A percentile compares a stretch with the other conserved stretches of the same genome.
Conservation (phyloP, 2,113 vertebrate species). For the Brienomyrus brachyistius region DNA sequence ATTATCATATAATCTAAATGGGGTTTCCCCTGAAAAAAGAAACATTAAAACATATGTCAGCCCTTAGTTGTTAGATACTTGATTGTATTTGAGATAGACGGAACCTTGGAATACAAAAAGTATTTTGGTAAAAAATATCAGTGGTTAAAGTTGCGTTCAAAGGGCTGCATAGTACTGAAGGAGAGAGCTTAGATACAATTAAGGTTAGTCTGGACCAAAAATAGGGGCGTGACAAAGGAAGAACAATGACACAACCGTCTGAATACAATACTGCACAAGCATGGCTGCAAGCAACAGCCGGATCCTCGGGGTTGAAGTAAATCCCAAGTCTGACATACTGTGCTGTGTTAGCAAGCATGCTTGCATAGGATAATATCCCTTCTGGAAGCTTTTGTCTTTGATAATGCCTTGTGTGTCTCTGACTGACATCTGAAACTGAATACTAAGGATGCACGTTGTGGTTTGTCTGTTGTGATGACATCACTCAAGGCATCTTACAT, state of each 20-base stretch:
- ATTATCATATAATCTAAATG: neutral
- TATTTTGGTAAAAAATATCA: neutral
- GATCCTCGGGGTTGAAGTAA: neutral
- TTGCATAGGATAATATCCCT: neutral
- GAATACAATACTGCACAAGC: neutral
- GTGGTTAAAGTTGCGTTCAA: neutral
- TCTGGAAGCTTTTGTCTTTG: neutral
- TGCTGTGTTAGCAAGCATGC: neutral
- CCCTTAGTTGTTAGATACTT: neutral
- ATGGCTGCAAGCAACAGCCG: neutral
- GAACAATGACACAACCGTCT: neutral
- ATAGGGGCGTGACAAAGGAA: neutral
- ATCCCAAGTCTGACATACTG: neutral
- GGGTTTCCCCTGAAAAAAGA: neutral
- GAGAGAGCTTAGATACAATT: neutral
- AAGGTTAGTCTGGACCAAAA: neutral
- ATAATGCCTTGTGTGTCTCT: neutral
- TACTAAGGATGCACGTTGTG: neutral
- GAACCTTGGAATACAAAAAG: no score
- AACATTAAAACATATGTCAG: neutral
- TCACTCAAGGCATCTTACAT: neutral
- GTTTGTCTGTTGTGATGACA: neutral
- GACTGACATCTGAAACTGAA: neutral
- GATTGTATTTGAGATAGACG: neutral
- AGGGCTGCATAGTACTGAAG: neutral